Evolutionary conservation across 1,140 invertebrate species (phyloP), one percentile per base, ranked within the genome.

Genomic region (Hyles euphorbiae): DNA sequence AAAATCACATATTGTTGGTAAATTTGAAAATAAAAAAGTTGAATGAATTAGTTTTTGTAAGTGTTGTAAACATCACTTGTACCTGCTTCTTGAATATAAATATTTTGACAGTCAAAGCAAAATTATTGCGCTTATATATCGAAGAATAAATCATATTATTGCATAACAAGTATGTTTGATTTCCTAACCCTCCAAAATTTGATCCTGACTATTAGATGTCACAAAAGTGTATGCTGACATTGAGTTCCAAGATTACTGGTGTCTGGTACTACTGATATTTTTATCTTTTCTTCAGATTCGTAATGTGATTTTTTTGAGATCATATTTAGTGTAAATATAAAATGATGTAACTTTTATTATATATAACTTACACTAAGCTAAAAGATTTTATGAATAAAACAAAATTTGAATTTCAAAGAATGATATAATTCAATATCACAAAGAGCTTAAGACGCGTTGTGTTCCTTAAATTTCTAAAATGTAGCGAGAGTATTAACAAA

Each of bases 101-200:
- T 86, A 86, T 83, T 86, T 86, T 85, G 78, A 79, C 81, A 80
- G 76, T 84, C 85, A 84, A 86, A 88, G 85, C 85, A 88, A 88
- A 88, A 85, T 88, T 85, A 86, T 74, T 86, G 83, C 81, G 85
- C 85, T 88, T 88, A 85, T 78, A 70, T 80, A 85, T 83, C 79
- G 78, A 83, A 80, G 76, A 88, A 86, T 88, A 88, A 88, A 88
- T 81, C 76, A 82, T 83, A 60, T 78, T 86, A 86, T 84, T 88
- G 76, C 75, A 56, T 48, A 56, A 48, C 10, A 5, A 48, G 33
- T 46, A 32, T 54, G 46, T 56, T 48, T 56, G 8, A 47, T 56
- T 56, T 56, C n/a, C 22, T 10, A 52, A 48, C 6, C 47, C 22
- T n/a, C 0, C n/a, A 22, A 11, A 48, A 11, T 48, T 3, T 6